These are phyloP conservation scores for Forbesichthys papilliferus DNA, from an alignment of 2,113 vertebrate genomes.

Conservation along the genomic window DNA sequence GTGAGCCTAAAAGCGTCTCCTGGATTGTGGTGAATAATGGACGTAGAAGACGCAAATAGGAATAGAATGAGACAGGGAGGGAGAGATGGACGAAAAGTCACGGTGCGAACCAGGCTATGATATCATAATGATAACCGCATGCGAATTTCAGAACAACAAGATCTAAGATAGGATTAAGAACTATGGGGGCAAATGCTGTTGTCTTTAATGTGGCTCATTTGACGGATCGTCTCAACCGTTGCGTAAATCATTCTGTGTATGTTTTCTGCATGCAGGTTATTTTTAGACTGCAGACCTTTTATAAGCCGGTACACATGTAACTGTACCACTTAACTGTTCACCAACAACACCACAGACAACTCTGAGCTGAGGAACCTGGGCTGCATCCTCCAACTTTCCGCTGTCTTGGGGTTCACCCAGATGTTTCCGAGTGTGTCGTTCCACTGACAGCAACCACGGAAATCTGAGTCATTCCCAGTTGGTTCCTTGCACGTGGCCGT, in stretches of 20 bases:
- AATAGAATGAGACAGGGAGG: not conserved
- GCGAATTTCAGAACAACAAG: constrained; percentile 37
- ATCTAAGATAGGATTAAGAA: constrained; percentile 9
- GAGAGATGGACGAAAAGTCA: not conserved
- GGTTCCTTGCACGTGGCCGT: constrained; percentile 28
- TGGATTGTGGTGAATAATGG: constrained; percentile 41
- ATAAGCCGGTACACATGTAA: not conserved
- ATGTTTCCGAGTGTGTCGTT: constrained; percentile 15
- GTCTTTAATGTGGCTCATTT: constrained; percentile 33
- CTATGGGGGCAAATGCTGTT: constrained; percentile 20
- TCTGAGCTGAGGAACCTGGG: not conserved
- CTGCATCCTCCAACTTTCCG: constrained; percentile 30
- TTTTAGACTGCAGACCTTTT: not conserved
- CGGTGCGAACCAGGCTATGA: constrained; percentile 32
- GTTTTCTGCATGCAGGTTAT: not conserved
- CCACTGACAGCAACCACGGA: constrained; percentile 28
- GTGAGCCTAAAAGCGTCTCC: constrained; percentile 30
- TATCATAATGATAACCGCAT: constrained; percentile 41
- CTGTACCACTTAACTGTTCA: not conserved
- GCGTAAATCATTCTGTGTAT: too few relatives aligned
- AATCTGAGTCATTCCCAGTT: constrained; percentile 58
- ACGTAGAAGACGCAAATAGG: constrained; percentile 11
- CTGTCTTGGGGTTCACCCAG: constrained; percentile 21
- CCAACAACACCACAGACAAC: not conserved
- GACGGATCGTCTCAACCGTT: too few relatives aligned